A percentile compares a stretch with the other conserved stretches of the same genome.
Evolutionary conservation across 1,140 invertebrate genomes (phyloP).

Genomic region (Neodiprion lecontei): DNA sequence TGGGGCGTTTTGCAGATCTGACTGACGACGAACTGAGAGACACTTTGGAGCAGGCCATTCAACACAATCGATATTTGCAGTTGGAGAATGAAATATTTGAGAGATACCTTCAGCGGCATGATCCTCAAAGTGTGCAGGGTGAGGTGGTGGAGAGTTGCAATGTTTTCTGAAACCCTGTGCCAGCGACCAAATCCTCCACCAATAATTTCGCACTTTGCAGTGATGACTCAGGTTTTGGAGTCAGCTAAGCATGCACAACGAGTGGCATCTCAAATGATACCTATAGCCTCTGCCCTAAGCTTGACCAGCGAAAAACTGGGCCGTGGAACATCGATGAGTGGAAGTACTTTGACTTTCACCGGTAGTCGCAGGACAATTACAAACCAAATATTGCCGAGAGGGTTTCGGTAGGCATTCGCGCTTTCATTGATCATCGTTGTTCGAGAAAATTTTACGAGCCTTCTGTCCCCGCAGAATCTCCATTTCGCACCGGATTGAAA

Average conservation of each 20-base stretch:
- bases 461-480: slow-evolving; percentile 33
- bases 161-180: slow-evolving; percentile 10
- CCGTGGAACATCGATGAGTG: slow-evolving; percentile 25
- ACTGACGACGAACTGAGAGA: slow-evolving; percentile 35
- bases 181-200: neutral
- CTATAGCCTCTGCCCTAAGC: slow-evolving; percentile 25
- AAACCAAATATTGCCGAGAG: neutral
- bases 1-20: slow-evolving; percentile 31
- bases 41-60: slow-evolving; percentile 29
- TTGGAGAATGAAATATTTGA: slow-evolving; percentile 52
- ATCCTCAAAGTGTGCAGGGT: slow-evolving; percentile 40
- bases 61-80: slow-evolving; percentile 34
- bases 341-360: slow-evolving; percentile 17
- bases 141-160: slow-evolving; percentile 17
- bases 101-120: slow-evolving; percentile 35
- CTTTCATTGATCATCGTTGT: neutral
- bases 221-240: slow-evolving; percentile 36
- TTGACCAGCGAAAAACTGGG: slow-evolving; percentile 14
- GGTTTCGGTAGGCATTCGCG: neutral
- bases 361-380: slow-evolving; percentile 24
- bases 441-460: neutral
- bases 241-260: slow-evolving; percentile 29
- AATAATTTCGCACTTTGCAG: slow-evolving; percentile 19
- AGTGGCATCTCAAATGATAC: slow-evolving; percentile 16
- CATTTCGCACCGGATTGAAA: slow-evolving; percentile 48